Evolutionary conservation across 1,140 invertebrate genomes (phyloP).

Genomic region (Magallana gigas): DNA sequence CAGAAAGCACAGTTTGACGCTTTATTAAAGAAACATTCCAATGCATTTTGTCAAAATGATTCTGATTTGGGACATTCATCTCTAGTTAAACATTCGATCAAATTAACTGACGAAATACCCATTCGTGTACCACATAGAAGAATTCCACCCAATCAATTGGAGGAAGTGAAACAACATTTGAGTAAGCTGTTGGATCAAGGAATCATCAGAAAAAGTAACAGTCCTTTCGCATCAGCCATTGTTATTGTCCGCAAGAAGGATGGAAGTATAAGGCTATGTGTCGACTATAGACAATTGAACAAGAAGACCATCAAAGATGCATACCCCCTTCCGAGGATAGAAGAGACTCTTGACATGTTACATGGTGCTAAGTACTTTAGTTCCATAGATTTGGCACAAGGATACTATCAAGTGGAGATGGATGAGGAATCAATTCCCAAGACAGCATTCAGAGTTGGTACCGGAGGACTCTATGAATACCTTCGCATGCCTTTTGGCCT

Average conservation of each 20-base stretch:
- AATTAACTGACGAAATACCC: conserved; percentile 50
- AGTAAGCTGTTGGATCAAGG: conserved; percentile 45
- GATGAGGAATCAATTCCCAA: conserved; percentile 21
- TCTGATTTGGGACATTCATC: too few species aligned
- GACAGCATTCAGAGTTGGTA: conserved; percentile 34
- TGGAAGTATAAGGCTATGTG: too few species aligned
- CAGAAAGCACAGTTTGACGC: too few species aligned
- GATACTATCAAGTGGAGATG: too few species aligned
- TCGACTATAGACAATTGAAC: not conserved
- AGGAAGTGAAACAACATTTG: conserved; percentile 52
- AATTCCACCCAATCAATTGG: conserved; percentile 57
- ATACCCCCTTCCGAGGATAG: conserved; percentile 26
- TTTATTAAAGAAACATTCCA: too few species aligned
- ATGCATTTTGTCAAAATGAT: too few species aligned
- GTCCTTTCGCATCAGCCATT: too few species aligned
- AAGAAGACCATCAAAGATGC: conserved; percentile 36
- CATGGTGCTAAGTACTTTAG: conserved; percentile 72
- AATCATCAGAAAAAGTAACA: too few species aligned
- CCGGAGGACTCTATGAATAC: conserved; percentile 42
- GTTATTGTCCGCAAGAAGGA: too few species aligned
- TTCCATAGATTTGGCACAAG: not conserved
- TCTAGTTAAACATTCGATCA: conserved; percentile 3
- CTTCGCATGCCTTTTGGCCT: conserved; percentile 41
- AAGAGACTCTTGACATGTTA: conserved; percentile 52
- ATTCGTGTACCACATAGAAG: conserved; percentile 45